phyloP scores from a whole-genome alignment of 2,888 invertebrate genomes.

The Aethes cnicana region DNA sequence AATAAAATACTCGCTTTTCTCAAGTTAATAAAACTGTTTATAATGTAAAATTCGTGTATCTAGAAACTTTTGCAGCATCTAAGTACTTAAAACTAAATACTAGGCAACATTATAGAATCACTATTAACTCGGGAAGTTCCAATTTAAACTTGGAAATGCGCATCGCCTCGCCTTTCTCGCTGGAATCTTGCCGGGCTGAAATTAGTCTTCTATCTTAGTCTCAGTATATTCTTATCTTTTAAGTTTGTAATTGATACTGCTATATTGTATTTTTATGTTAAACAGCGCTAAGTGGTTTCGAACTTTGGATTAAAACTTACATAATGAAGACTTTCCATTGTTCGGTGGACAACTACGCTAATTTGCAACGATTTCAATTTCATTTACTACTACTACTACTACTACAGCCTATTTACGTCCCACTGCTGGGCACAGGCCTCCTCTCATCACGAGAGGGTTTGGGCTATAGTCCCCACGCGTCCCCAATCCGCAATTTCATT shows the following conservation, averaged over 20 bases:
- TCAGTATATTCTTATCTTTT: constrained; percentile 13
- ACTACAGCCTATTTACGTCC: too few species aligned
- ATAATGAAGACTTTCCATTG: too few species aligned
- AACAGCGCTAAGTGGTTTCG: background rate
- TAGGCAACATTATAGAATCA: constrained; percentile 20
- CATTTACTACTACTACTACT: too few species aligned
- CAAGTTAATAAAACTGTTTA: background rate
- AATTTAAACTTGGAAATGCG: constrained; percentile 28
- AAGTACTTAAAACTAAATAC: constrained; percentile 20
- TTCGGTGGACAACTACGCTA: too few species aligned
- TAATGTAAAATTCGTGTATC: constrained; percentile 4
- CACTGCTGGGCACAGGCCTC: too few species aligned
- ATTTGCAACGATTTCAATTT: too few species aligned
- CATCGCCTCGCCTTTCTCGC: constrained; percentile 14
- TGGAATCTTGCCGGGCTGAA: constrained; percentile 17
- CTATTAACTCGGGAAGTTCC: constrained; percentile 26
- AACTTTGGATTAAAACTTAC: background rate
- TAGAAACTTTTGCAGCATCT: background rate
- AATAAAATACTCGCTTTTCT: background rate
- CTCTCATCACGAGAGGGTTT: too few species aligned
- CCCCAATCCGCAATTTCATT: too few species aligned
- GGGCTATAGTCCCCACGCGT: too few species aligned
- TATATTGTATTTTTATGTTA: background rate
- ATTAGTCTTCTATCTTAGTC: constrained; percentile 19
- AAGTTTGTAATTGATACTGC: constrained; percentile 4